A percentile compares a stretch with the other conserved stretches of the same genome.
phyloP scores from a whole-genome alignment of 2,888 invertebrate genomes.

The Mythimna ferrago region DNA sequence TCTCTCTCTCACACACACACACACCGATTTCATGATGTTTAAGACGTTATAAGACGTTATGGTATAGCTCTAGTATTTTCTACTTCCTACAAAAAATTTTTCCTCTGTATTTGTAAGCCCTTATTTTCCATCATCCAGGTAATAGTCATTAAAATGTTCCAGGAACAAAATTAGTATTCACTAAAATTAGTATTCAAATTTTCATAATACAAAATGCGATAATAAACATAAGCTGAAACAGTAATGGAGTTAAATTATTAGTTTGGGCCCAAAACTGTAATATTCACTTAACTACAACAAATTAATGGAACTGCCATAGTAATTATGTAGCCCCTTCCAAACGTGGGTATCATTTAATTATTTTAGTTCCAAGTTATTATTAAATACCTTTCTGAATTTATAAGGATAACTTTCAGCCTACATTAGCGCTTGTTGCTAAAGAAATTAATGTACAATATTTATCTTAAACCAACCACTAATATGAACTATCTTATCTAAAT shows the following conservation, averaged over 20 bases:
- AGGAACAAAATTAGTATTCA: not conserved
- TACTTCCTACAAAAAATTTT: no score
- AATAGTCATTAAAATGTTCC: not conserved
- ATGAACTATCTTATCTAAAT: no score
- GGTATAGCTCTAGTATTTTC: no score
- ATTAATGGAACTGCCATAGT: constrained; percentile 42
- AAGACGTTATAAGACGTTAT: no score
- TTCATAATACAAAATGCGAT: not conserved
- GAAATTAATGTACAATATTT: not conserved
- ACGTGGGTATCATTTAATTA: constrained; percentile 43
- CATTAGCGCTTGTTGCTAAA: not conserved
- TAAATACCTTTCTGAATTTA: constrained; percentile 30
- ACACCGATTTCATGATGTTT: no score
- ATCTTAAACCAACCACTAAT: not conserved
- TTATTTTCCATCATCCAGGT: no score
- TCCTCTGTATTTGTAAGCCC: no score
- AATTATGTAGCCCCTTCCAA: constrained; percentile 41
- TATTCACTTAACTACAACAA: constrained; percentile 28
- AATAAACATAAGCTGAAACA: constrained; percentile 14
- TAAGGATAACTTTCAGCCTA: not conserved
- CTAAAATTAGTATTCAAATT: no score
- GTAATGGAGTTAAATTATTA: constrained; percentile 22
- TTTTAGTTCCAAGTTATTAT: constrained; percentile 35
- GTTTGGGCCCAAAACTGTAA: constrained; percentile 9
- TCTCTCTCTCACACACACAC: no score